Evolutionary conservation across 2,888 invertebrate genomes (phyloP), one percentile per base, ranked within the genome.

Genomic region (Ceraclea dissimilis): DNA sequence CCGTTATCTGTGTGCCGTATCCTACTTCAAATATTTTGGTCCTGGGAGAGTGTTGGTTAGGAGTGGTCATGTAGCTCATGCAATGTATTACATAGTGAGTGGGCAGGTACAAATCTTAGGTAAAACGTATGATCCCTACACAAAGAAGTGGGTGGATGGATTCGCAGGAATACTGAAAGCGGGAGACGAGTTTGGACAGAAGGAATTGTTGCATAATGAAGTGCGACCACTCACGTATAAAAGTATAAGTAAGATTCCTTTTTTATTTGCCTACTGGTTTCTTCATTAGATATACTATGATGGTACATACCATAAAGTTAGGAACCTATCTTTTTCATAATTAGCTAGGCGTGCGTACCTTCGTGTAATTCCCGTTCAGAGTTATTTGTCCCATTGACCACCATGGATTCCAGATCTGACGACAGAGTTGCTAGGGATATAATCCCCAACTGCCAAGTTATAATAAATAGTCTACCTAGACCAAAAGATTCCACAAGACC

Each of bases 141-240:
- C 78, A 1, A 72, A 79, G 16, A 68, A 75, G 64, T 63, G 70
- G 48, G 66, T 76, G 1, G 74, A 74, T 0, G 69, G 74, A 17
- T 76, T 79, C 16, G 69, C 81, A 8, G 80, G 79, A 4, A 66
- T 66, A 0, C 74, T 84, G 69, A 74, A 74, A 20, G 61, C 77
- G 0, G 85, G 85, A 0, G 81, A 80, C 53, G 79, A 81, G 75
- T 85, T 86, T 63, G 86, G 86, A 0, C 84, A 86, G 69, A 78
- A 84, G 13, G 82, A 84, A 0, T 67, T 86, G 39, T 66, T 86
- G 52, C 82, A 85, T 63, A 75, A 76, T 20, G 77, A 82, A 47
- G 76, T 76, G 4, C 75, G 85, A 65, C 79, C 80, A 6, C 81
- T 82, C 17, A 84, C 85, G 1, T 78, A 79, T 54, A 76, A 76